Conservation (phyloP, 2,888 invertebrate species). For the Ellobium chinense region DNA sequence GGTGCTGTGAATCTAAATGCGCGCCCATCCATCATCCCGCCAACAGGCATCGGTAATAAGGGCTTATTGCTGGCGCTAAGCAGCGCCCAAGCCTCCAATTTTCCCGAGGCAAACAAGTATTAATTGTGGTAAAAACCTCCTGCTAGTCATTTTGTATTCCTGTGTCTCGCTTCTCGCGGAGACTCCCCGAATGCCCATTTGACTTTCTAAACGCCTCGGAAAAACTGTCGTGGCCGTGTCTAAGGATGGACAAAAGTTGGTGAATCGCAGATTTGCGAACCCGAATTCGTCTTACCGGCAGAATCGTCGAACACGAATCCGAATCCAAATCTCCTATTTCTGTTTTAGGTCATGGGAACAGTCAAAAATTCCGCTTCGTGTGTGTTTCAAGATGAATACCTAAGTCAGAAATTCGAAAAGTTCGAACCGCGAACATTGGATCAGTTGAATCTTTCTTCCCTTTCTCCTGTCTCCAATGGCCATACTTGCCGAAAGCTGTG, state of each 20-base stretch:
- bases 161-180: background rate
- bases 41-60: slow-evolving; percentile 30
- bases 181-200: slow-evolving; percentile 17
- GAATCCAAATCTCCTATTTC: too few relatives aligned
- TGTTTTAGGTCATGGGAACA: background rate
- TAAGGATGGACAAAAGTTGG: too few relatives aligned
- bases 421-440: too few relatives aligned
- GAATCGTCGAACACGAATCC: too few relatives aligned
- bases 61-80: slow-evolving; percentile 41
- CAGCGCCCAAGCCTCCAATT: slow-evolving; percentile 30
- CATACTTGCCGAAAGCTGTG: too few relatives aligned
- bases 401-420: too few relatives aligned
- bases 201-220: slow-evolving; percentile 29
- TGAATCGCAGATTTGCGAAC: too few relatives aligned
- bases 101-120: slow-evolving; percentile 34
- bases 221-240: background rate
- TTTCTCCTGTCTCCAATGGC: too few relatives aligned
- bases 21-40: slow-evolving; percentile 28
- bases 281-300: too few relatives aligned
- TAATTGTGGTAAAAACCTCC: slow-evolving; percentile 34
- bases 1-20: slow-evolving; percentile 28
- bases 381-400: too few relatives aligned
- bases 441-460: too few relatives aligned
- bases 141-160: slow-evolving; percentile 39
- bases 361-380: too few relatives aligned